Evolutionary conservation across 2,113 vertebrate genomes (phyloP).

Genomic region (Gymnorhina tibicen): DNA sequence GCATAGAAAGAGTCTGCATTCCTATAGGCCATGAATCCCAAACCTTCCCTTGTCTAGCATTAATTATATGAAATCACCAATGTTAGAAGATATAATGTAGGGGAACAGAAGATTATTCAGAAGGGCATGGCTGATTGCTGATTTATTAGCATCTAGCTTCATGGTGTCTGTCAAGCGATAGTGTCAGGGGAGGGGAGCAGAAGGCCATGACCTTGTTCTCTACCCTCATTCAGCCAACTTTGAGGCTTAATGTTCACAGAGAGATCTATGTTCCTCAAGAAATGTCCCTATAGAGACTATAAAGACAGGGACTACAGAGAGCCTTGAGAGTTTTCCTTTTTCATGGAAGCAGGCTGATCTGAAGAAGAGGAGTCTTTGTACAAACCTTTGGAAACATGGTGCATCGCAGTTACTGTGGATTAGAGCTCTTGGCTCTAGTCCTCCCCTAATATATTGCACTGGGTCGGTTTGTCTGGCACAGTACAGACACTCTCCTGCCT

Average conservation of each 20-base stretch:
- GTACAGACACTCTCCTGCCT: neutral
- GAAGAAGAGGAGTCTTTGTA: neutral
- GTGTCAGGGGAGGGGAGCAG: neutral
- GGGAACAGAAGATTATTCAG: slow-evolving; percentile 11
- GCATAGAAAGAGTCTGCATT: neutral
- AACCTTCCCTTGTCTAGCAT: neutral
- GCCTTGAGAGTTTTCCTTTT: neutral
- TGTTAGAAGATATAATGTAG: slow-evolving; percentile 13
- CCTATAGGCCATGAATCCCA: slow-evolving; percentile 33
- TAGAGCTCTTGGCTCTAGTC: neutral
- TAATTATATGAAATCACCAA: slow-evolving; percentile 35
- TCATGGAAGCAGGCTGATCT: neutral
- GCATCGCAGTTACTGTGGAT: neutral
- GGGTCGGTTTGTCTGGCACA: neutral
- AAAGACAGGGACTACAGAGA: neutral
- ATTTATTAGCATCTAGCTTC: neutral
- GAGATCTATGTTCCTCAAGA: neutral
- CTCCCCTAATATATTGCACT: neutral
- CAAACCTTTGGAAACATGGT: neutral
- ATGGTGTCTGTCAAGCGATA: neutral
- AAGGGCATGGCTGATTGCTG: neutral
- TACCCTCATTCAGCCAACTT: neutral
- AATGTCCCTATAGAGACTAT: neutral
- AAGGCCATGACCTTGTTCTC: neutral
- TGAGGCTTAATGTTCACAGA: neutral